Evolutionary conservation across 2,888 invertebrate genomes (phyloP).

Genomic region (Xiphydria camelus): DNA sequence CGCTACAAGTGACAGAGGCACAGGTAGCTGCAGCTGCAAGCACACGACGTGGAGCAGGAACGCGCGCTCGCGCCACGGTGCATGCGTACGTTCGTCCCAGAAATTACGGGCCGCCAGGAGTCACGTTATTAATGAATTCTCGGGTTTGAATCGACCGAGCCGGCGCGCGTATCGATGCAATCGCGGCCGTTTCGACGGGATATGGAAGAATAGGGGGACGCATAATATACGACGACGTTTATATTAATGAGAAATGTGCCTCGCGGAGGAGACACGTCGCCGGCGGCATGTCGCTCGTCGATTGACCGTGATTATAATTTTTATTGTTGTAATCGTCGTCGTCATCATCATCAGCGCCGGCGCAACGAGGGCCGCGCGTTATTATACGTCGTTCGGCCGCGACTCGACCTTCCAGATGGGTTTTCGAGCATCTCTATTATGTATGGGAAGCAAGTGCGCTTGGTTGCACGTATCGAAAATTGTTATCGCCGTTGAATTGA

Average conservation of each 20-base stretch:
- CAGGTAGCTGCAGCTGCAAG: no score
- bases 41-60: no score
- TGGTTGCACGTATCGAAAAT: not conserved
- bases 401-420: not conserved
- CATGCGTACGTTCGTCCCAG: no score
- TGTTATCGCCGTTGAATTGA: no score
- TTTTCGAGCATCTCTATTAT: not conserved
- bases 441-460: not conserved
- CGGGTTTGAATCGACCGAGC: conserved; percentile 16
- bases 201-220: not conserved
- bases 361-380: not conserved
- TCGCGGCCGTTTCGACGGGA: not conserved
- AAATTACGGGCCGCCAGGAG: no score
- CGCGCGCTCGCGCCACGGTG: no score
- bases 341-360: conserved; percentile 4
- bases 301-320: conserved; percentile 16
- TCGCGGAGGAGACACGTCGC: conserved; percentile 26
- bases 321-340: conserved; percentile 22
- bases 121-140: conserved; percentile 27
- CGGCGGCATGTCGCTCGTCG: conserved; percentile 23
- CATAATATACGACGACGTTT: conserved; percentile 40
- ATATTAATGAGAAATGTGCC: conserved; percentile 41
- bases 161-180: not conserved
- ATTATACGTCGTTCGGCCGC: no score
- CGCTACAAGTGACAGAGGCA: no score